Base-by-base conservation (phyloP, 1,140 invertebrate species). In the Mylabris phalerata region DNA sequence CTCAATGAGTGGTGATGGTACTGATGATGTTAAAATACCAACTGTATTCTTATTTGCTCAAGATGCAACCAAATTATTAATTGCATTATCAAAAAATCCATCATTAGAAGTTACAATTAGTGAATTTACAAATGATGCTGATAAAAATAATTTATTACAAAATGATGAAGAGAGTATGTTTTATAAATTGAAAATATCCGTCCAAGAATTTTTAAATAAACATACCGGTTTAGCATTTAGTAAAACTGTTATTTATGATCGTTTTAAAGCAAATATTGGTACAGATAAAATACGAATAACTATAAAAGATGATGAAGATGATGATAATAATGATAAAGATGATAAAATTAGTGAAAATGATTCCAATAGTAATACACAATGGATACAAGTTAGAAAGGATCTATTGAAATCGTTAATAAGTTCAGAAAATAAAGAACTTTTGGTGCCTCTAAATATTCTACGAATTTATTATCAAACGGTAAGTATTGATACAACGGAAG, bases 1-100 rank as follows among this genome's bases (percentile, higher is more conserved):
- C 78, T 91, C 92, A 2, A 98, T 98, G 95, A 95, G 92, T 7
- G 93, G 93, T 2, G 93, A 96, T 77, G 93, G 92, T 0, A 83
- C 79, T 6, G 84, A 91, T 68, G 91, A 98, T 72, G 86, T 98
- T 1, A 82, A 75, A 48, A 97, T 98, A 70, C 93, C 95, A 0
- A 80, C 93, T 10, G 87, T 96, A 0, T 98, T 98, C 73, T 78
- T 98, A 7, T 98, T 93, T 72, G 81, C 80, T n/a, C 73, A 80
- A 54, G 93, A 98, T 71, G 90, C 85, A 7, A 72, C 77, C 47
- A 75, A 81, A 64, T 71, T 96, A 6, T 63, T 85, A 1, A 75
- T 83, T 42, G 78, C 83, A 13, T 70, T 86, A 32, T 61, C 69
- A 7, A 64, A 71, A 9, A 68, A 84, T 52, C 78, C 80, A 0